Evolutionary conservation across 1,140 invertebrate species (phyloP), one percentile per base, ranked within the genome.

Genomic region (Ridgeia piscesae): DNA sequence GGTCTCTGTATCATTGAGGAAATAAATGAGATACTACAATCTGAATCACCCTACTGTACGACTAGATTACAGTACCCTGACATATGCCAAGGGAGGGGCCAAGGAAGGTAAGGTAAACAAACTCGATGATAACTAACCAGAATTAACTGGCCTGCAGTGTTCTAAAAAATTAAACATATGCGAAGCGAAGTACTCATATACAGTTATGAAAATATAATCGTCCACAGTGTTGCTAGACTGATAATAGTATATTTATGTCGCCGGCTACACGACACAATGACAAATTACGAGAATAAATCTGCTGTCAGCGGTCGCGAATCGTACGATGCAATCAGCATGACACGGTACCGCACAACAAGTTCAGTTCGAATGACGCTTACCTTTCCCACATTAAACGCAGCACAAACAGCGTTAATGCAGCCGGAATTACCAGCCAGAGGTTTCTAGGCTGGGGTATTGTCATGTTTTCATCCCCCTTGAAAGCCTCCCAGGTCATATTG

Each of bases 351-450:
- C 58, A 77, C 58, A 77, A 17, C 58, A 77, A 77, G 58, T 77
- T 77, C 58, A 77, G 58, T 77, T 21, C 58, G 58, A 77, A 77
- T 77, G 58, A 27, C 42, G 88, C 92, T 90, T 42, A 93, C 93
- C 93, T 42, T 91, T 93, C 93, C 93, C 93, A 93, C 17, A 92
- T 0, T 21, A 93, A 88, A 42, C 93, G 88, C 31, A 91, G 33
- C 34, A 92, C 17, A 92, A 93, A 93, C 33, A 93, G 88, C n/a
- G 89, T 35, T 34, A 93, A 50, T 31, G 93, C 93, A 21, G 92
- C 35, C 33, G 93, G 93, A 48, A 93, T 77, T 34, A 91, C 91
- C n/a, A 91, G 35, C 93, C 93, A 93, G 27, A 93, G 91, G 88
- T 93, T 92, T 27, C 89, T 91, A 48, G 93, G 35, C 34, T 58